phyloP scores from a whole-genome alignment of 2,113 vertebrate species.

The Scopus umbretta region DNA sequence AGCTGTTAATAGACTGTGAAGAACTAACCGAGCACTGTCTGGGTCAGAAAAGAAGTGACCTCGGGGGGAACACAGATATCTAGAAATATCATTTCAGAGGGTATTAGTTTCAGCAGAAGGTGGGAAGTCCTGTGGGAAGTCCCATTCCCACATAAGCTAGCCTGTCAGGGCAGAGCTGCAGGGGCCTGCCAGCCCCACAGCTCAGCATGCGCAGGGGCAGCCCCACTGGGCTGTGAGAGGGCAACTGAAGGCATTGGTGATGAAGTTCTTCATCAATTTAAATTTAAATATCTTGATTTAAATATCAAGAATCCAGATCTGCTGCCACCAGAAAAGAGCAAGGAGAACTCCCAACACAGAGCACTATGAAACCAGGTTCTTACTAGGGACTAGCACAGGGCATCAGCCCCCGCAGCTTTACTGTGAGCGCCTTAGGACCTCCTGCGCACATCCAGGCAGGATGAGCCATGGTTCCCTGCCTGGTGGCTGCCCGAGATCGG shows the following conservation, averaged over 20 bases:
- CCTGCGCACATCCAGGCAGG: neutral
- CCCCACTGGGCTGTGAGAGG: accelerated
- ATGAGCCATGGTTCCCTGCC: neutral
- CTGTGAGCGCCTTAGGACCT: neutral
- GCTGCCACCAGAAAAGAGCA: neutral
- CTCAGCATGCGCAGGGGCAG: neutral
- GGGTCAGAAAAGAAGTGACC: neutral
- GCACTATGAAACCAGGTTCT: neutral
- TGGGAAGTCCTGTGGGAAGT: neutral
- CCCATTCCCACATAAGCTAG: neutral
- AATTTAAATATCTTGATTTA: neutral
- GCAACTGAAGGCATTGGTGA: accelerated
- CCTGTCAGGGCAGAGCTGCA: neutral
- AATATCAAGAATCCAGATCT: neutral
- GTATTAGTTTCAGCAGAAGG: neutral
- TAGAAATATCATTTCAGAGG: neutral
- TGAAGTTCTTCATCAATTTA: neutral
- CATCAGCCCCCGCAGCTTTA: neutral
- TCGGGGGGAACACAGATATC: neutral
- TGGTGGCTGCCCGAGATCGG: neutral
- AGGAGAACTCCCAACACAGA: neutral
- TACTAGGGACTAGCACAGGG: neutral
- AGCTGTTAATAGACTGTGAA: neutral
- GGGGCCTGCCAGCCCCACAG: neutral
- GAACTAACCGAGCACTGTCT: neutral